Percentiles rank a stretch among this genome's conserved stretches.
Evolutionary conservation across 2,797 vertebrate species (phyloP).

Genomic region (Cryptoprocta ferox): DNA sequence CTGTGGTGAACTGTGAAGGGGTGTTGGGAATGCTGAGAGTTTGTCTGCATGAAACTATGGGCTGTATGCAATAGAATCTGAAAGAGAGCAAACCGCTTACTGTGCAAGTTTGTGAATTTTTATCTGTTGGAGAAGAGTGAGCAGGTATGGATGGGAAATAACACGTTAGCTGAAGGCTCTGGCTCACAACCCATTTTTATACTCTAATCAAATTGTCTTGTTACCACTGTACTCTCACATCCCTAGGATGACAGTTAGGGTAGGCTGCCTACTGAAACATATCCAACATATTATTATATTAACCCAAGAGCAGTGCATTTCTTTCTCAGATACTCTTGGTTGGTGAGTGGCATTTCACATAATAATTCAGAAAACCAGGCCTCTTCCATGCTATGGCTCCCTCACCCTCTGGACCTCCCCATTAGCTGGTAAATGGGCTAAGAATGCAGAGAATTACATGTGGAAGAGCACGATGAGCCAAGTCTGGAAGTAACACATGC

Average conservation of each 20-base stretch:
- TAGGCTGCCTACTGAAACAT: neutral
- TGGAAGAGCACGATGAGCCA: neutral
- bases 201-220: neutral
- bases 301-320: neutral
- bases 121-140: neutral
- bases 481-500: neutral
- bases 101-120: neutral
- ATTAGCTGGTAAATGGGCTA: neutral
- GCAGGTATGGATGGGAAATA: neutral
- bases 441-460: neutral
- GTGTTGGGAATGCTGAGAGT: neutral
- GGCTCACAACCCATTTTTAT: neutral
- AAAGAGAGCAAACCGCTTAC: neutral
- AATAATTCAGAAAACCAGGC: neutral
- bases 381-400: neutral
- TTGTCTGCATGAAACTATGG: neutral
- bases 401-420: neutral
- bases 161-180: neutral
- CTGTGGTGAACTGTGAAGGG: constrained; percentile 71
- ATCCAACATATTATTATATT: neutral
- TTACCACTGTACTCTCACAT: neutral
- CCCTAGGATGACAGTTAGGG: neutral
- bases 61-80: neutral
- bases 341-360: neutral
- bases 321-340: neutral